Conservation (phyloP, 2,797 vertebrate genomes). For the Spheniscus humboldti region DNA sequence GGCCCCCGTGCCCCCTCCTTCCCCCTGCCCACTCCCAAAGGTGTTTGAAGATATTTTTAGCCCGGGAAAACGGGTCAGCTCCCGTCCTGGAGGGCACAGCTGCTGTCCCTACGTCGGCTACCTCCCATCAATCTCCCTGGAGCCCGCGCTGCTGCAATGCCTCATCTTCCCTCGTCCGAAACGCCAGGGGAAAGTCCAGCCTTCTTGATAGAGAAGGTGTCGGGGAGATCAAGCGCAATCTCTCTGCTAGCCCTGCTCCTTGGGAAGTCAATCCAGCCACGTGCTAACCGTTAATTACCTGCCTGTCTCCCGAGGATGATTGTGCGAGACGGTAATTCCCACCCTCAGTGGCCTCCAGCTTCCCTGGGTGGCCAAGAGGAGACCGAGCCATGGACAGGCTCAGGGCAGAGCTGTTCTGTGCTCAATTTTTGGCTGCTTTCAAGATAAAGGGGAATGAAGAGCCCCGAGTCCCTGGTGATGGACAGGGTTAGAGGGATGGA, state of each 20-base stretch:
- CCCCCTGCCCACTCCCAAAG: background rate
- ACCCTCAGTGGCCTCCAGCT: background rate
- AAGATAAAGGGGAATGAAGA: no score
- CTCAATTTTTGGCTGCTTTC: background rate
- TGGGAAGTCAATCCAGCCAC: background rate
- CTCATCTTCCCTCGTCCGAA: fast-evolving
- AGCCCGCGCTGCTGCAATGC: fast-evolving
- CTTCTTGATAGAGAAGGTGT: background rate
- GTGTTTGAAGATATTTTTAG: constrained; percentile 32
- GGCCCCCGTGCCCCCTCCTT: background rate
- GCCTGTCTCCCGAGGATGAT: background rate
- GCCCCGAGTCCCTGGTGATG: fast-evolving
- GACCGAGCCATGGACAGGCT: fast-evolving
- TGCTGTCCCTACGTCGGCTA: background rate
- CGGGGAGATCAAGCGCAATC: background rate
- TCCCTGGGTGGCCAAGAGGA: background rate
- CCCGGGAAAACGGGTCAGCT: background rate
- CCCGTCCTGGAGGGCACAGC: background rate
- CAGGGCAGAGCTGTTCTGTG: background rate
- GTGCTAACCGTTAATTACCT: background rate
- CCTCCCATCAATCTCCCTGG: background rate
- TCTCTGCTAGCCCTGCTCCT: background rate
- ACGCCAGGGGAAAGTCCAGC: background rate
- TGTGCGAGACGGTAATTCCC: background rate
- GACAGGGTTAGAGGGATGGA: background rate